Percentiles rank a stretch among this genome's conserved stretches.
Conservation (phyloP, 2,113 vertebrate genomes). For the Spilogale gracilis region DNA sequence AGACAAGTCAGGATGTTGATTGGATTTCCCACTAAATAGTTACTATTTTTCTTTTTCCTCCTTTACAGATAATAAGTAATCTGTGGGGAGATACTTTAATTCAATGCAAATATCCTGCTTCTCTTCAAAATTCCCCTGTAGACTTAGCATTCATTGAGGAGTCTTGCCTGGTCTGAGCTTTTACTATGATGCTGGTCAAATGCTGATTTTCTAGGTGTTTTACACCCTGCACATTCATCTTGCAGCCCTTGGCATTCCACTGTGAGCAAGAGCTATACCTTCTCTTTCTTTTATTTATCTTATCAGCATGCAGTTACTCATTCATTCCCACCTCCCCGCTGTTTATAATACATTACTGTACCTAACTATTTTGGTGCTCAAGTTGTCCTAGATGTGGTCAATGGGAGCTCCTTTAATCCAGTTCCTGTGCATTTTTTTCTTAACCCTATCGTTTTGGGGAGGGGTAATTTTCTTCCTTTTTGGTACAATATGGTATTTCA, state of each 20-base stretch:
- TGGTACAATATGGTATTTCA: not conserved
- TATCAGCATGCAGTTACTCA: not conserved
- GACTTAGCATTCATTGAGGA: not conserved
- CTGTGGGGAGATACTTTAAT: not conserved
- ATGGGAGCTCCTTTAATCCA: not conserved
- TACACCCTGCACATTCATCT: not conserved
- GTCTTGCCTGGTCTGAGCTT: not conserved
- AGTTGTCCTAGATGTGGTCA: not conserved
- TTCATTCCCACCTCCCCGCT: not conserved
- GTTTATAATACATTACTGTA: not conserved
- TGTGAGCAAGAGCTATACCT: not conserved
- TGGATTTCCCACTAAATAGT: not conserved
- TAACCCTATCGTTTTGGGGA: not conserved
- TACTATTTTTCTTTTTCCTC: not conserved
- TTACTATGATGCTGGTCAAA: not conserved
- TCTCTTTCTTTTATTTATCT: not conserved
- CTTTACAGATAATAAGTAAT: not conserved
- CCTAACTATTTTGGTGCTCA: not conserved
- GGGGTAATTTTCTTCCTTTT: not conserved
- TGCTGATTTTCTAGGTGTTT: not conserved
- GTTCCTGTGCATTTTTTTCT: not conserved
- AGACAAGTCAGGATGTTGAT: not conserved
- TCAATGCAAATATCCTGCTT: not conserved
- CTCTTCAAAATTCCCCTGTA: not conserved
- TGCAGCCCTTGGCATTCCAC: not conserved